Base-by-base conservation (phyloP, 2,797 vertebrate species). In the Helicolenus hilgendorfi region DNA sequence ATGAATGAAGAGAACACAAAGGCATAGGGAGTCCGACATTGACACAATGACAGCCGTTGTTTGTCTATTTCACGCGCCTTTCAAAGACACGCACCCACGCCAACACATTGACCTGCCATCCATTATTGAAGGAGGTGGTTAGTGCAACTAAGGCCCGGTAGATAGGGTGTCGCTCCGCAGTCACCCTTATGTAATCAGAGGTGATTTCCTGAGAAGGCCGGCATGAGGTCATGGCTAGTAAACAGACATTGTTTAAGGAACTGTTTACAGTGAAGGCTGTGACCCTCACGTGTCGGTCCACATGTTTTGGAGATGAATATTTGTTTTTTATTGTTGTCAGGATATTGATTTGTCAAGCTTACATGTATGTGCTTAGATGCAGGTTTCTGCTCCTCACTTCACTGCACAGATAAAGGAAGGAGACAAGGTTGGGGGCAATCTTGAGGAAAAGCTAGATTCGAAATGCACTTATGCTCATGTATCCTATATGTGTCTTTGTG, bases 111-210 rank as follows among this genome's bases (percentile, higher is more conserved):
- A 88, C 88, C 90, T 29, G 22, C 0, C 90, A 96, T 96, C 20
- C 87, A 96, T 96, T 94, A 96, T 96, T 95, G 85, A 97, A 49
- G 58, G 55, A 13, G 79, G 41, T 76, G 90, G 84, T 95, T 91
- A 77, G 87, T 79, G 79, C 27, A 58, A 63, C 91, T 79, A 74
- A 73, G 88, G 74, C 80, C 20, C 3, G 36, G 81, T 27, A 79
- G 95, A 93, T 96, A 81, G 59, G 71, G 85, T 96, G 92, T 94
- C 93, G 15, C 79, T 56, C 27, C 3, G 49, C 83, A 76, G 89
- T 92, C 90, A 86, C 79, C 59, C 79, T 94, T 92, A 86, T 88
- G 84, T 92, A 93, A 95, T 91, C 88, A 83, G 87, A 89, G 89
- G 89, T 90, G 38, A 89, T 89, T 92, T 94, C 80, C 89, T 77